These are phyloP conservation scores for Oncorhynchus mykiss DNA, from an alignment of 2,113 vertebrate genomes.

Conservation along the genomic window DNA sequence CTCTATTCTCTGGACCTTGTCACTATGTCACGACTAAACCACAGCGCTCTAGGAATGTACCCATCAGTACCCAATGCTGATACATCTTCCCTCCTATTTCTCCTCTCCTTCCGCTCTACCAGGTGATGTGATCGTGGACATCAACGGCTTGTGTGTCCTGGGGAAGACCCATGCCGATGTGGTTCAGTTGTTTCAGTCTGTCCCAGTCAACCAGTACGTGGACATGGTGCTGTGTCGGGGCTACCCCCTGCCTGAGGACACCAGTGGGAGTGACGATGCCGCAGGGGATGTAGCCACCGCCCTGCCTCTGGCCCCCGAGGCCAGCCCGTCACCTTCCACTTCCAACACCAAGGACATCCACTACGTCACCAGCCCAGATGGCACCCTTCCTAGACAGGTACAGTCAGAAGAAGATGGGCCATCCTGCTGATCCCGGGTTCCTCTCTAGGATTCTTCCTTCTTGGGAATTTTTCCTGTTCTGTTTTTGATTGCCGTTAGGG, in stretches of 20 bases:
- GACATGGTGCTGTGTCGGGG: constrained; percentile 94
- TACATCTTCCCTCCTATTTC: background rate
- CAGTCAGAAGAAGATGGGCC: too few relatives aligned
- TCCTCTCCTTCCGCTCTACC: background rate
- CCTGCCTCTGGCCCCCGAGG: constrained; percentile 60
- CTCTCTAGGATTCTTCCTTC: too few relatives aligned
- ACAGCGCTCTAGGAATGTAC: too few relatives aligned
- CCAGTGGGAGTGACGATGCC: constrained; percentile 72
- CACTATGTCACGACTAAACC: background rate
- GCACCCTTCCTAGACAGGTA: constrained; percentile 68
- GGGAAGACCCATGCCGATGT: constrained; percentile 97
- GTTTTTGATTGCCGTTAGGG: too few relatives aligned
- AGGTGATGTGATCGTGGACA: constrained; percentile 98
- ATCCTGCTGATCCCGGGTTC: too few relatives aligned
- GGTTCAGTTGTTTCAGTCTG: constrained; percentile 97
- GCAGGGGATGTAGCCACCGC: constrained; percentile 71
- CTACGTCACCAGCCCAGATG: constrained; percentile 68
- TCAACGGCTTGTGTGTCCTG: constrained; percentile 90
- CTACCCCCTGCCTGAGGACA: constrained; percentile 93
- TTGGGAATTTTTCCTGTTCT: too few relatives aligned
- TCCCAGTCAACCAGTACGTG: constrained; percentile 91
- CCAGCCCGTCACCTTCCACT: constrained; percentile 65
- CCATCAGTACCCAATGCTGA: background rate
- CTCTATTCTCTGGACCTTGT: background rate
- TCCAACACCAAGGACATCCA: constrained; percentile 76